Base-by-base conservation (phyloP, 2,797 vertebrate genomes). In the Syngnathus acus region DNA sequence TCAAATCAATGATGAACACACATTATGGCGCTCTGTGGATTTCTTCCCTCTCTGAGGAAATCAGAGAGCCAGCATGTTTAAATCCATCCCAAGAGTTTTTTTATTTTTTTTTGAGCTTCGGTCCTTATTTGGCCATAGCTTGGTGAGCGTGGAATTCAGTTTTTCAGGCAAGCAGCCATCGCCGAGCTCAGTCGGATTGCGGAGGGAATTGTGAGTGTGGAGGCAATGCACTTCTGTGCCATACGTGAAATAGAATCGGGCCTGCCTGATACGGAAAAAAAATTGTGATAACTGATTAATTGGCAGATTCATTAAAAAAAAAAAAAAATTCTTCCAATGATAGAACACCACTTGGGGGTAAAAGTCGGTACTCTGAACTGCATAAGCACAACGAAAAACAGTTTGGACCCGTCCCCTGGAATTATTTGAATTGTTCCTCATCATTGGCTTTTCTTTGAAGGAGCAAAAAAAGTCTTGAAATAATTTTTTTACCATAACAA, bases 101-200 rank as follows among this genome's bases (percentile, higher is more conserved):
- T 9, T 42, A 10, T 42, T 42, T 42, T 42, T 11, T 68, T 77
- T 82, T 72, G 78, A 78, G 82, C 83, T 78, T 65, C 80, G 60
- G 77, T 76, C 87, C 88, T 86, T 89, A 86, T 89, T 89, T 86
- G 84, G 86, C 78, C 71, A 73, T 76, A 13, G 19, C 79, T 82
- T 84, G 77, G 75, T 84, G 78, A 83, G 78, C 23, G 75, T 83
- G 77, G 80, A 80, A 86, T 88, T 79, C 80, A 84, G 73, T 85
- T 79, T 82, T 79, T 82, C 78, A 79, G 86, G 88, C 86, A 84
- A 63, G 53, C 71, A 79, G 84, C 86, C 86, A 84, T 80, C 62
- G 57, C 54, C 62, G 64, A 69, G 75, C 78, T 84, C 79, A 79
- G 78, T 73, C 85, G 71, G 74, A 81, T 77, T 60, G 78, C 75